These are phyloP conservation scores for Pangasius krempfi DNA, from an alignment of 2,797 vertebrate species.

Conservation along the genomic window DNA sequence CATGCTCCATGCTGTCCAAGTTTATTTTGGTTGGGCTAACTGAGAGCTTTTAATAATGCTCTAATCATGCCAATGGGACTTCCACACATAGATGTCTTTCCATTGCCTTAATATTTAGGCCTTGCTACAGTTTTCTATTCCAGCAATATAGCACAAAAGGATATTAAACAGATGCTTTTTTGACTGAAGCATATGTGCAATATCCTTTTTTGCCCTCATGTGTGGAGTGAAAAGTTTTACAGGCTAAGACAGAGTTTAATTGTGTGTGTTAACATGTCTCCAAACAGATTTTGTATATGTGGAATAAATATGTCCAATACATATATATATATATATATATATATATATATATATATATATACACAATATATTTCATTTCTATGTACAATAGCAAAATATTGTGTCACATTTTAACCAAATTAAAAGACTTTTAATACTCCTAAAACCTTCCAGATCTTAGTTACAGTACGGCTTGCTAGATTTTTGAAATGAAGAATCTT, in stretches of 20 bases:
- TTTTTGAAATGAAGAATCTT: background rate
- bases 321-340: too few species aligned
- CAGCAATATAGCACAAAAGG: background rate
- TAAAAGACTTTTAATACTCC: background rate
- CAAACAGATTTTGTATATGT: background rate
- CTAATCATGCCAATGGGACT: conserved; percentile 40
- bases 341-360: too few species aligned
- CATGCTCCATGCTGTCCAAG: conserved; percentile 23
- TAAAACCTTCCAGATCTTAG: background rate
- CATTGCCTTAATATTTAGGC: conserved; percentile 33
- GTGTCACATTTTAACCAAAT: background rate
- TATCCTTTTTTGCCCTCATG: background rate
- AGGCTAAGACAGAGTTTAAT: conserved; percentile 7
- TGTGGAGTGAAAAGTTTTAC: conserved; percentile 17
- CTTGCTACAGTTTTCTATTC: background rate
- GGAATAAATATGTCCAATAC: background rate
- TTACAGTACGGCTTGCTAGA: background rate
- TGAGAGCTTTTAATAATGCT: conserved; percentile 28
- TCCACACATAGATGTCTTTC: conserved; percentile 31
- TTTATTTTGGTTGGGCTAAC: conserved; percentile 53
- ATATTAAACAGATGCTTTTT: conserved; percentile 2
- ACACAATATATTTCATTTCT: background rate
- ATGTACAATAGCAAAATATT: background rate
- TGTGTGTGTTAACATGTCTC: background rate
- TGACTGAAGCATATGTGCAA: background rate